phyloP scores from a whole-genome alignment of 1,140 invertebrate species.

The Atta texana region DNA sequence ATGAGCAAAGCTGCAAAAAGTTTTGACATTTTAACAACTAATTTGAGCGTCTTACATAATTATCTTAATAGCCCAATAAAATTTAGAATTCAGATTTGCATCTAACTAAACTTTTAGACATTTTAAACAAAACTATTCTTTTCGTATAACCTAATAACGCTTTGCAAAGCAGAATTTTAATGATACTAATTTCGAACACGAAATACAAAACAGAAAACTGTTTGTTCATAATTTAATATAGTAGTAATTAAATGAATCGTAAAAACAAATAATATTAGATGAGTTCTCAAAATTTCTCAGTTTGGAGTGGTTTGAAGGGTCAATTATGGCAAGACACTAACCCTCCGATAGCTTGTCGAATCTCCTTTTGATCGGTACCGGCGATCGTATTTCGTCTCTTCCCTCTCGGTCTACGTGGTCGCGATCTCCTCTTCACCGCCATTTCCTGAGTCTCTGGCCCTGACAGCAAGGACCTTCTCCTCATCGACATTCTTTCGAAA shows the following conservation, averaged over 20 bases:
- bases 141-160: background rate
- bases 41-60: no score
- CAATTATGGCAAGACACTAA: constrained; percentile 85
- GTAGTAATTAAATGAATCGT: background rate
- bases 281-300: background rate
- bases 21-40: no score
- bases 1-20: no score
- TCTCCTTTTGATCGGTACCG: constrained; percentile 94
- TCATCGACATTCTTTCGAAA: constrained; percentile 94
- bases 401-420: constrained; percentile 91
- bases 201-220: background rate
- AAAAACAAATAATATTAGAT: background rate
- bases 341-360: constrained; percentile 92
- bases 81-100: no score
- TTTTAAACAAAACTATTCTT: no score
- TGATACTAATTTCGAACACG: background rate
- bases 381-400: constrained; percentile 96
- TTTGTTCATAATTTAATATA: background rate
- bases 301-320: background rate
- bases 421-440: constrained; percentile 90
- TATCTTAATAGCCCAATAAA: no score
- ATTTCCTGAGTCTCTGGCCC: constrained; percentile 86
- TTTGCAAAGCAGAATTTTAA: background rate
- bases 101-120: no score
- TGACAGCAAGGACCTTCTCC: constrained; percentile 91